These are phyloP conservation scores for Redunca redunca DNA, from an alignment of 2,113 vertebrate species.

Conservation along the genomic window DNA sequence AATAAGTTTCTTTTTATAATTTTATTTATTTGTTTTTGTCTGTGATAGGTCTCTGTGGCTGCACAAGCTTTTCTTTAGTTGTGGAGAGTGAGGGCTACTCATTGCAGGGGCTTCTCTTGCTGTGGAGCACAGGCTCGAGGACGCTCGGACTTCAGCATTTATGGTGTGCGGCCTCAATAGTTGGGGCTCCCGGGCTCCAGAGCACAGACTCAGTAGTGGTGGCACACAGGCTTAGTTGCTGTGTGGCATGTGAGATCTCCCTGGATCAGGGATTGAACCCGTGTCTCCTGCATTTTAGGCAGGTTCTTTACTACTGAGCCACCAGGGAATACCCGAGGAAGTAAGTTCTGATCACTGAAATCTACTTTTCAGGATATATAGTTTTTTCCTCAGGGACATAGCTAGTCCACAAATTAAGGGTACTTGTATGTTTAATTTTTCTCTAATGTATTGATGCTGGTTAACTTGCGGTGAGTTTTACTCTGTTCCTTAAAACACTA, in stretches of 20 bases:
- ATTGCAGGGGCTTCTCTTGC: neutral
- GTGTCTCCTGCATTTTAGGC: neutral
- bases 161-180: neutral
- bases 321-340: neutral
- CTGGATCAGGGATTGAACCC: neutral
- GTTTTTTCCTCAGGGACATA: neutral
- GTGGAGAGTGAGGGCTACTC: neutral
- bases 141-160: fast-evolving
- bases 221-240: neutral
- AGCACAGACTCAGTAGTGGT: neutral
- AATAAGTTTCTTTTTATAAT: neutral
- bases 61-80: neutral
- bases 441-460: neutral
- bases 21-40: neutral
- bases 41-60: neutral
- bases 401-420: neutral
- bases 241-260: neutral
- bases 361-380: neutral
- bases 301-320: neutral
- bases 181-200: neutral
- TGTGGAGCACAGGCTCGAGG: neutral
- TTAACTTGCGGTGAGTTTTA: neutral
- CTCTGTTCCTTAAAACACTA: neutral
- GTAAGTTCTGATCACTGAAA: neutral
- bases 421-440: neutral